Conservation (phyloP, 2,888 invertebrate genomes). For the Girardia tigrina region DNA sequence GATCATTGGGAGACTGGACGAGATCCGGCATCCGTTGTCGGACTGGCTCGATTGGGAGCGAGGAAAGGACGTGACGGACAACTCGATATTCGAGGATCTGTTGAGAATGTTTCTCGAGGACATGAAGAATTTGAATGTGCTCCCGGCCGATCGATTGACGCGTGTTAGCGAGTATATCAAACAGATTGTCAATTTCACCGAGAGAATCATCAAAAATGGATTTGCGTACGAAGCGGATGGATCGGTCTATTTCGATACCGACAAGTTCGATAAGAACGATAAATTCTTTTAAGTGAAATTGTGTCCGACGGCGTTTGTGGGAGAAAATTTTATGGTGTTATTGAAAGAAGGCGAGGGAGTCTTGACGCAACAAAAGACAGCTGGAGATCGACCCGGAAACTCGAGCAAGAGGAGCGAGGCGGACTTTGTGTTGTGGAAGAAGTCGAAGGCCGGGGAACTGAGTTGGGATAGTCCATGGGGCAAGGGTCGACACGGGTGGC, state of each 20-base stretch:
- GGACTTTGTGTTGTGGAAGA: too few species aligned
- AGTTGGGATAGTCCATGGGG: too few species aligned
- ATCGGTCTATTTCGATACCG: constrained; percentile 91
- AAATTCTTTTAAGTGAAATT: constrained; percentile 88
- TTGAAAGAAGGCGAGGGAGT: constrained; percentile 60
- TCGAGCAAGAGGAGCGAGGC: too few species aligned
- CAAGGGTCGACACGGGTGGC: too few species aligned
- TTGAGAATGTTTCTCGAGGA: constrained; percentile 82
- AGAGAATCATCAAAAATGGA: constrained; percentile 72
- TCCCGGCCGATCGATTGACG: constrained; percentile 81
- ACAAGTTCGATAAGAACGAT: constrained; percentile 64
- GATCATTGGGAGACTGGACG: constrained; percentile 43
- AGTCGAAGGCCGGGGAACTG: too few species aligned
- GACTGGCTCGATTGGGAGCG: background rate
- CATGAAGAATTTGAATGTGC: constrained; percentile 64
- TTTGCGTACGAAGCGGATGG: constrained; percentile 67
- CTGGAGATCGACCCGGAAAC: too few species aligned
- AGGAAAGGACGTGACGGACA: constrained; percentile 61
- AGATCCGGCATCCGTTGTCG: background rate
- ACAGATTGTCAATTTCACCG: constrained; percentile 70
- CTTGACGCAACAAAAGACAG: too few species aligned
- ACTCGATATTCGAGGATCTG: constrained; percentile 72
- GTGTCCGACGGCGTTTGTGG: constrained; percentile 90
- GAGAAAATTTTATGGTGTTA: constrained; percentile 56
- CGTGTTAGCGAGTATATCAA: constrained; percentile 96